Evolutionary conservation across 2,113 vertebrate species (phyloP).

Genomic region (Todiramphus chloris): DNA sequence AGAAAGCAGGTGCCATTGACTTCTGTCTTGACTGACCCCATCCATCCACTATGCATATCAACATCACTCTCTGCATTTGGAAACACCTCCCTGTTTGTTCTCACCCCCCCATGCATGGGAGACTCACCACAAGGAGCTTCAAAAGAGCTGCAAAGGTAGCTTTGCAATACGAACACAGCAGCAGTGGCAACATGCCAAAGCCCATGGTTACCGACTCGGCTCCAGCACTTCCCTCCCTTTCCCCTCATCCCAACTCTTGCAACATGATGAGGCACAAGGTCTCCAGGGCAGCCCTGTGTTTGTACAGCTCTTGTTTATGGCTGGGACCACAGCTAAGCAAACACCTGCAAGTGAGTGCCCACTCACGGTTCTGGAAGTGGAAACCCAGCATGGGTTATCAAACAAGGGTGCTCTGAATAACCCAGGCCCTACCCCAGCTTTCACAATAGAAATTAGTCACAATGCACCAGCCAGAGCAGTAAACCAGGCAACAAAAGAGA

Average conservation of each 20-base stretch:
- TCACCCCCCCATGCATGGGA: rapidly evolving
- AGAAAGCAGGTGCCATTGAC: neutral
- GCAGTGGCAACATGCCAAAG: neutral
- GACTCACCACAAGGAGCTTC: rapidly evolving
- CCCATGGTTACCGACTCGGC: neutral
- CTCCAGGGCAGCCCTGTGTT: neutral
- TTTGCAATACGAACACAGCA: neutral
- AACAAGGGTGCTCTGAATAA: neutral
- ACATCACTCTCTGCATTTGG: neutral
- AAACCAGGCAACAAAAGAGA: neutral
- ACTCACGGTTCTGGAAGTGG: neutral
- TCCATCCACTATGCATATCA: rapidly evolving
- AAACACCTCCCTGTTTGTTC: neutral
- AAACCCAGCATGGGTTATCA: neutral
- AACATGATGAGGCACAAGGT: neutral
- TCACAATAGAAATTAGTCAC: constrained; percentile 30
- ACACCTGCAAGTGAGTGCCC: neutral
- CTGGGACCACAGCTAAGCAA: neutral
- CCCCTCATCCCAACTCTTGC: neutral
- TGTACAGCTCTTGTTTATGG: neutral
- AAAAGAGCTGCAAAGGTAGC: neutral
- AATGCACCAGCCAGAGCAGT: neutral
- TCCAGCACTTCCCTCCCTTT: neutral
- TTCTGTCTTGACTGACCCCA: neutral
- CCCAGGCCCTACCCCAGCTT: constrained; percentile 17